phyloP scores from a whole-genome alignment of 2,888 invertebrate genomes.

The Escarpia spicata region DNA sequence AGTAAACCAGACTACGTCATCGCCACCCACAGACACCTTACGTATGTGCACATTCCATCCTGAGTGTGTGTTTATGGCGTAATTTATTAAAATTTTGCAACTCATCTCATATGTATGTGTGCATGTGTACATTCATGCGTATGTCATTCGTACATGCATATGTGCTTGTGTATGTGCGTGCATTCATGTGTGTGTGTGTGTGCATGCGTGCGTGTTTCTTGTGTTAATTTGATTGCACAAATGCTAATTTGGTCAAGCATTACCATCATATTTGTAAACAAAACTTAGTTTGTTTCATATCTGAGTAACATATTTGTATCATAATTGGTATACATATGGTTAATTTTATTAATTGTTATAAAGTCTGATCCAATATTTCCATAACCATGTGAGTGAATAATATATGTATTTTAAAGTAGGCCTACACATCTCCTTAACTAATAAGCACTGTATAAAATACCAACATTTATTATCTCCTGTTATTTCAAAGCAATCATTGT shows the following conservation, averaged over 20 bases:
- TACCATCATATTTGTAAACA: too few relatives aligned
- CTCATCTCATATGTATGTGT: not conserved
- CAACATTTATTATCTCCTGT: too few relatives aligned
- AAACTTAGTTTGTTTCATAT: too few relatives aligned
- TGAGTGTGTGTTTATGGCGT: not conserved
- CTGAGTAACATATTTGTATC: too few relatives aligned
- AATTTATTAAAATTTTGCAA: too few relatives aligned
- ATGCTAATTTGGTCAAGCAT: not conserved
- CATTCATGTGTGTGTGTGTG: too few relatives aligned
- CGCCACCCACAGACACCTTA: conserved; percentile 96
- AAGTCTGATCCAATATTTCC: not conserved
- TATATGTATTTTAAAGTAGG: too few relatives aligned
- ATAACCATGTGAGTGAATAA: too few relatives aligned
- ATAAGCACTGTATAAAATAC: too few relatives aligned
- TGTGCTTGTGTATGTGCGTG: not conserved
- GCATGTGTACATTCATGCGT: not conserved
- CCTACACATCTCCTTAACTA: too few relatives aligned
- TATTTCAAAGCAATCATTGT: not conserved
- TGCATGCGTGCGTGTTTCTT: not conserved
- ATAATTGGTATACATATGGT: too few relatives aligned
- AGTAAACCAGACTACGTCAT: conserved; percentile 99
- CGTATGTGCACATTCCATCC: conserved; percentile 75
- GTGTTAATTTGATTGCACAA: not conserved
- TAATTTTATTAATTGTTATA: not conserved
- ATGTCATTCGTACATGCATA: not conserved